phyloP scores from a whole-genome alignment of 2,888 invertebrate genomes.

The Nomada ferruginata region DNA sequence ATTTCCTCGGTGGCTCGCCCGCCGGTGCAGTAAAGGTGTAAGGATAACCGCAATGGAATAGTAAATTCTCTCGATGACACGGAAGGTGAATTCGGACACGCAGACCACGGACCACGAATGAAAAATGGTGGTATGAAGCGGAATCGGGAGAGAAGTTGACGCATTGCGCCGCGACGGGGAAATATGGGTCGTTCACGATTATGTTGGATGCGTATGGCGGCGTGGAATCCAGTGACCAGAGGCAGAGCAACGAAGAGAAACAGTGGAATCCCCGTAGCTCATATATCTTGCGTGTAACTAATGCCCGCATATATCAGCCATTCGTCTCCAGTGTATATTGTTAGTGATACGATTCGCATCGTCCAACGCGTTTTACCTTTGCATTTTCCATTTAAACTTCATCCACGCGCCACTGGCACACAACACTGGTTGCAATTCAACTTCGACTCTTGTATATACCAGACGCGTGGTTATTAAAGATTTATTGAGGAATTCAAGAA shows the following conservation, averaged over 20 bases:
- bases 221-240: conserved; percentile 70
- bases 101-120: conserved; percentile 51
- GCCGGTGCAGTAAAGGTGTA: neutral
- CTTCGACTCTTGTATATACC: conserved; percentile 9
- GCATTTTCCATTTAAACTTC: conserved; percentile 42
- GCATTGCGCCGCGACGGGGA: conserved; percentile 68
- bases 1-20: neutral
- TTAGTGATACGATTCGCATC: conserved; percentile 31
- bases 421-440: conserved; percentile 4
- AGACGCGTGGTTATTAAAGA: neutral
- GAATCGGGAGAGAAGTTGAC: conserved; percentile 62
- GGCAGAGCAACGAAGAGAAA: conserved; percentile 34
- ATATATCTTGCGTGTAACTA: conserved; percentile 76
- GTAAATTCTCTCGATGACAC: conserved; percentile 62
- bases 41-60: conserved; percentile 31
- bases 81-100: conserved; percentile 63
- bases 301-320: conserved; percentile 76
- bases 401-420: neutral
- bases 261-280: conserved; percentile 73
- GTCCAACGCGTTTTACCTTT: conserved; percentile 14
- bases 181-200: conserved; percentile 61
- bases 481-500: conserved; percentile 14
- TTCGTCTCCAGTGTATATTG: conserved; percentile 62
- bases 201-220: conserved; percentile 69
- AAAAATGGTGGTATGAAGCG: conserved; percentile 64